Percentiles rank a stretch among this genome's conserved stretches.
These are phyloP conservation scores for Loxodonta africana DNA, from an alignment of 2,113 vertebrate species.

Conservation along the genomic window DNA sequence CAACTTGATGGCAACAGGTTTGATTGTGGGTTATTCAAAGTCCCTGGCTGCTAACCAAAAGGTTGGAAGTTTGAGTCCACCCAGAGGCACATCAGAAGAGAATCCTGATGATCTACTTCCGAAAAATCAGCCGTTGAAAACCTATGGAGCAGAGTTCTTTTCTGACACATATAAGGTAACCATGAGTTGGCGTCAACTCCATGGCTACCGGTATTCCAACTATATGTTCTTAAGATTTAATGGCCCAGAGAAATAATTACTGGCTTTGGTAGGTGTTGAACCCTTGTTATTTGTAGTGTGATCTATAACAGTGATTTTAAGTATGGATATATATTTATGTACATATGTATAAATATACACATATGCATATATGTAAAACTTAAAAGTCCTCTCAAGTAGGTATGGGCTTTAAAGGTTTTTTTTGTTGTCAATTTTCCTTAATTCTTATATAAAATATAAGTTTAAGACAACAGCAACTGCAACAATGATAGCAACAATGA, in stretches of 20 bases:
- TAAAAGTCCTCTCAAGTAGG: neutral
- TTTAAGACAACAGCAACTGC: neutral
- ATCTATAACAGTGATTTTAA: neutral
- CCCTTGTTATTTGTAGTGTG: neutral
- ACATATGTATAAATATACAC: neutral
- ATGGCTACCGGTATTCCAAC: neutral
- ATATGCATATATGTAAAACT: neutral
- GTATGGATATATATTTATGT: neutral
- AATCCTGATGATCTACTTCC: no score
- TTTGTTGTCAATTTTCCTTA: constrained; percentile 45
- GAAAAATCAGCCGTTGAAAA: no score
- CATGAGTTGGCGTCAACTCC: neutral
- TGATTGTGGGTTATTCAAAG: neutral
- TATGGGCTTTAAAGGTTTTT: neutral
- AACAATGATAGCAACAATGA: neutral
- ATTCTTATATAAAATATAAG: constrained; percentile 33
- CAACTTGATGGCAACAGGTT: neutral
- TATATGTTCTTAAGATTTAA: neutral
- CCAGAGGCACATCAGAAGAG: no score
- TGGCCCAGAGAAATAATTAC: neutral
- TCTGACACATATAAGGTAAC: neutral
- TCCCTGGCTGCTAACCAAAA: no score
- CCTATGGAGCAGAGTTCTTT: neutral
- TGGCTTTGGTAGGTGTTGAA: neutral
- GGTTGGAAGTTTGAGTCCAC: no score